Percentiles rank a stretch among this genome's conserved stretches.
Conservation (phyloP, 2,797 vertebrate species). For the Chelidonichthys spinosus region DNA sequence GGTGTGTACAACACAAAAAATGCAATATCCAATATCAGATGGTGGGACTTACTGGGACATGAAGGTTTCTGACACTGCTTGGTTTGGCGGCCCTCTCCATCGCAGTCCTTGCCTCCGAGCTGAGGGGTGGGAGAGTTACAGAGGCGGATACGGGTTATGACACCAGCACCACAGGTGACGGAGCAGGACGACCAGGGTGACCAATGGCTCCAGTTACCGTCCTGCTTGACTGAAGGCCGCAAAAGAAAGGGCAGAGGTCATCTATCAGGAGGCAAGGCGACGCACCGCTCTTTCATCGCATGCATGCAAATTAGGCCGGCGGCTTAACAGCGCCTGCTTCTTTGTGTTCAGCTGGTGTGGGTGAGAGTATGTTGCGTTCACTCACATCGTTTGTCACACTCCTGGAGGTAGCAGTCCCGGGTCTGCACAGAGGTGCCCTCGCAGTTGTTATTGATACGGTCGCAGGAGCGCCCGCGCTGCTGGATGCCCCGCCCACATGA, state of each 20-base stretch:
- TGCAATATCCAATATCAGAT: not conserved
- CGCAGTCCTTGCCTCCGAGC: slow-evolving; percentile 92
- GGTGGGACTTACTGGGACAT: slow-evolving; percentile 92
- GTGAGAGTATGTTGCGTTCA: slow-evolving; percentile 33
- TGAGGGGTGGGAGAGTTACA: slow-evolving; percentile 98
- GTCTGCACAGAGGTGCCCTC: slow-evolving; percentile 98
- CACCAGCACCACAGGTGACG: slow-evolving; percentile 92
- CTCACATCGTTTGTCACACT: slow-evolving; percentile 99
- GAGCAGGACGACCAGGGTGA: slow-evolving; percentile 99
- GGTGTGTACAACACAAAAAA: not conserved
- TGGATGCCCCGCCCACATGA: slow-evolving; percentile 97
- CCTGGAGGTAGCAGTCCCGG: slow-evolving; percentile 95
- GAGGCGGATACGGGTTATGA: slow-evolving; percentile 96
- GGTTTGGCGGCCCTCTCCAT: slow-evolving; percentile 93
- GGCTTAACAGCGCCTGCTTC: not conserved
- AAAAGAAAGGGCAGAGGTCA: slow-evolving; percentile 56
- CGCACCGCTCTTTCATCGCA: not conserved
- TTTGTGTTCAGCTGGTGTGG: slow-evolving; percentile 13
- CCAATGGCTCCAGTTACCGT: slow-evolving; percentile 99
- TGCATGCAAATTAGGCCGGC: not conserved
- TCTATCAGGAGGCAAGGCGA: slow-evolving; percentile 17
- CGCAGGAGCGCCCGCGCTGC: slow-evolving; percentile 97
- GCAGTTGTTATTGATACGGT: slow-evolving; percentile 97
- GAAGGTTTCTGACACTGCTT: slow-evolving; percentile 90
- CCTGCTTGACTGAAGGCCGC: slow-evolving; percentile 89